A percentile compares a stretch with the other conserved stretches of the same genome.
Conservation (phyloP, 2,797 vertebrate genomes). For the Eleutherodactylus coqui region DNA sequence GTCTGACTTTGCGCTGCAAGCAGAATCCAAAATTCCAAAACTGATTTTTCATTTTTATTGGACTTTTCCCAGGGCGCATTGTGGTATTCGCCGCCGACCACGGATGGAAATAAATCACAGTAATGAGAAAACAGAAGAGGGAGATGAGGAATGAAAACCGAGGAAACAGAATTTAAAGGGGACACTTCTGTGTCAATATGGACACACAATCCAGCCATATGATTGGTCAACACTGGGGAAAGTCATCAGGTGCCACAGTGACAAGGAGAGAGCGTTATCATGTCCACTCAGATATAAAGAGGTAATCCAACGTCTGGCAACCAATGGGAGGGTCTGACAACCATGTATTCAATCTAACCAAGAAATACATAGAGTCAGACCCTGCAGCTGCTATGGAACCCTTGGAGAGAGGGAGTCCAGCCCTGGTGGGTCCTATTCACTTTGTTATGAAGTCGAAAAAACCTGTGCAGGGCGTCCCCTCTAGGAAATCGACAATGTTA, state of each 20-base stretch:
- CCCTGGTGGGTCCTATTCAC: no score
- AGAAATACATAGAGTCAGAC: neutral
- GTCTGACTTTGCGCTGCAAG: neutral
- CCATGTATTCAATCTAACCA: neutral
- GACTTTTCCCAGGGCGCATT: neutral
- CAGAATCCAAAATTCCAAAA: neutral
- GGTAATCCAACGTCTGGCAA: no score
- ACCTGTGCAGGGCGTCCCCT: neutral
- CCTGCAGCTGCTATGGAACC: neutral
- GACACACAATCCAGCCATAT: no score
- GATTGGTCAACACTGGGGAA: neutral
- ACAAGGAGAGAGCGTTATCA: no score
- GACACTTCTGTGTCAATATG: no score
- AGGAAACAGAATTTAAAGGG: neutral
- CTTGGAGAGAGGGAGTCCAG: neutral
- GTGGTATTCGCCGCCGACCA: neutral
- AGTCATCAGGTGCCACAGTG: neutral
- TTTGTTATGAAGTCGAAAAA: neutral
- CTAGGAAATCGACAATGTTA: no score
- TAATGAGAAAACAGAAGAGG: neutral
- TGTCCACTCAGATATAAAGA: no score
- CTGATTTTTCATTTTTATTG: neutral
- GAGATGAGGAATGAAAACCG: neutral
- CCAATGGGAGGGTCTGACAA: neutral
- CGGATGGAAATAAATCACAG: neutral